Evolutionary conservation across 2,113 vertebrate species (phyloP), one percentile per base, ranked within the genome.

Genomic region (Vidua chalybeata): DNA sequence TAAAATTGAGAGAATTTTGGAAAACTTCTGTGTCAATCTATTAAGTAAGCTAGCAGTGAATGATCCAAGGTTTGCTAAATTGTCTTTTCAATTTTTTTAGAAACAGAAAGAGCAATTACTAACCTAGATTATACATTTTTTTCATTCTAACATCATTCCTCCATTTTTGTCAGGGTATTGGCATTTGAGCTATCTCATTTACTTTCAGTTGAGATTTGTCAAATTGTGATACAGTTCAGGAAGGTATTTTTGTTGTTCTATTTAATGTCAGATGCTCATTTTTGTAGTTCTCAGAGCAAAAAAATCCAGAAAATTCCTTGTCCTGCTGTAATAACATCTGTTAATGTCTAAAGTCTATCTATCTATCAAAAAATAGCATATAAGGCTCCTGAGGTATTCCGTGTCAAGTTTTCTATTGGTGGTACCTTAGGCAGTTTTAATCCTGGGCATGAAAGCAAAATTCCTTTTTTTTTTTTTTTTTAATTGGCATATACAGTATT

Each of bases 1-100:
- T 98, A 98, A 98, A 98, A 98, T 85, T 86, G 93, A 96, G 96
- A 97, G 96, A 97, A 97, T 98, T 98, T 97, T 95, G 93, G 94
- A 96, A 97, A 98, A 97, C 90, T 97, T 98, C 96, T 96, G 92
- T 23, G 35, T 68, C 81, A 35, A 95, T 96, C 97, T 97, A 96
- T 89, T 94, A 93, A 52, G 45, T 82, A 94, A 95, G 77, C 81
- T 75, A 97, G 78, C 64, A 97, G 94, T 63, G 93, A 95, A 96
- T 77, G 91, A 97, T 95, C 49, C 55, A 94, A 87, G 84, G 67
- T 83, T 94, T 94, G 95, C 95, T 91, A 94, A 93, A 82, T 95
- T 94, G 72, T 91, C 84, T 94, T 96, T 82, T 81, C 64, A 74
- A 62, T 90, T 95, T 95, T 97, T 97, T 97, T 95, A 97, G 83